Base-by-base conservation (phyloP, 2,113 vertebrate species). In the Caranx melampygus region DNA sequence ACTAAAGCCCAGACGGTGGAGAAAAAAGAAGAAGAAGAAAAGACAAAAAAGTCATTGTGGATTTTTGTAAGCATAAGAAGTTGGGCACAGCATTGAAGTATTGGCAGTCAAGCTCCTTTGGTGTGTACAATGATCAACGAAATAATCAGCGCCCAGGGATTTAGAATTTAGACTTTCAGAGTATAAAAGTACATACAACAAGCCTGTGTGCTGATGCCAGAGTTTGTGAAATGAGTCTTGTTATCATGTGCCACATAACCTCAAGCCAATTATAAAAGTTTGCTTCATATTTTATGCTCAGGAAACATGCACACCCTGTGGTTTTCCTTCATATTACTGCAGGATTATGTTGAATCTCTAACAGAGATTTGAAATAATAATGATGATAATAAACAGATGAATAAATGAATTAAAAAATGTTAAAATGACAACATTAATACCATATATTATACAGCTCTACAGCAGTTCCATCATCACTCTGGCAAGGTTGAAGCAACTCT, bases 401-500 rank as follows among this genome's bases (percentile, higher is more conserved):
- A 26, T 64, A 6, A 67, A 21, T 33, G 58, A 10, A 67, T 54
- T 14, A 26, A 16, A 52, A 51, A 66, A 12, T 44, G 16, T 84
- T 66, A 63, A 57, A 15, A 79, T 31, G 72, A 83, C 58, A 79
- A 15, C 67, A 65, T 81, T 83, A 84, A 85, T 75, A 45, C 66
- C 72, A 68, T 65, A 58, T 70, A 83, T 86, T 85, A 84, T 33
- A 69, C 26, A 64, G 47, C 75, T 54, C 33, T 8, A 3, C 40
- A 55, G 51, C 0, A 2, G 52, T 45, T 75, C 37, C 34, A 49
- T 51, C 11, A 18, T 69, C 21, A 67, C 69, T 60, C 77, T 60
- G 54, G 52, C 83, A 92, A 93, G 83, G 90, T 87, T 92, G 78
- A 86, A 83, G 45, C 62, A 31, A 72, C 59, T 75, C 70, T 44